These are phyloP conservation scores for Torymus auratus DNA, from an alignment of 2,888 invertebrate species.

Conservation along the genomic window DNA sequence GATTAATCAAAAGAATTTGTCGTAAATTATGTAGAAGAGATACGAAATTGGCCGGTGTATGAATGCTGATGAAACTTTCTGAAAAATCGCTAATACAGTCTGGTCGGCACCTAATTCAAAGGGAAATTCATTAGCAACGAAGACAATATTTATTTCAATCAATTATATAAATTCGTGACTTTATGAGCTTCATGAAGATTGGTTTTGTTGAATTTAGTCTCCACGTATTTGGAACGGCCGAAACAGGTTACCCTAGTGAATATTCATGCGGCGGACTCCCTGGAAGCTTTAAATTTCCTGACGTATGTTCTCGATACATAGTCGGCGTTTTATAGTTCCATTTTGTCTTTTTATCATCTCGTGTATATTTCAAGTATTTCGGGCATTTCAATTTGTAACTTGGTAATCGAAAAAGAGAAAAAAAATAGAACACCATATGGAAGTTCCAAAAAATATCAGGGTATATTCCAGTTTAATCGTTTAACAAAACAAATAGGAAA, in stretches of 20 bases:
- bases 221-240: not conserved
- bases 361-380: not conserved
- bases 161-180: constrained; percentile 21
- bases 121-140: not conserved
- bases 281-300: constrained; percentile 1
- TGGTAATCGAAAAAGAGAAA: too few species aligned
- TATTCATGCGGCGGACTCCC: constrained; percentile 19
- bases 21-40: too few species aligned
- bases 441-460: too few species aligned
- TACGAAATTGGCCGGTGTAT: too few species aligned
- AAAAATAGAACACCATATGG: too few species aligned
- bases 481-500: too few species aligned
- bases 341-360: constrained; percentile 4
- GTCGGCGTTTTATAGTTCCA: constrained; percentile 20
- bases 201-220: constrained; percentile 21
- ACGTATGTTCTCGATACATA: constrained; percentile 20
- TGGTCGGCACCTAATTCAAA: too few species aligned
- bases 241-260: constrained; percentile 39
- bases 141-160: constrained; percentile 19
- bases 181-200: not conserved
- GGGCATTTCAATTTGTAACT: too few species aligned
- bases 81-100: too few species aligned
- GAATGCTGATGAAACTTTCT: too few species aligned
- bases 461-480: too few species aligned
- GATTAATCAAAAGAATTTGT: too few species aligned